Percentiles rank a stretch among this genome's conserved stretches.
Evolutionary conservation across 2,797 vertebrate genomes (phyloP).

Genomic region (Melanotaenia nigrans): DNA sequence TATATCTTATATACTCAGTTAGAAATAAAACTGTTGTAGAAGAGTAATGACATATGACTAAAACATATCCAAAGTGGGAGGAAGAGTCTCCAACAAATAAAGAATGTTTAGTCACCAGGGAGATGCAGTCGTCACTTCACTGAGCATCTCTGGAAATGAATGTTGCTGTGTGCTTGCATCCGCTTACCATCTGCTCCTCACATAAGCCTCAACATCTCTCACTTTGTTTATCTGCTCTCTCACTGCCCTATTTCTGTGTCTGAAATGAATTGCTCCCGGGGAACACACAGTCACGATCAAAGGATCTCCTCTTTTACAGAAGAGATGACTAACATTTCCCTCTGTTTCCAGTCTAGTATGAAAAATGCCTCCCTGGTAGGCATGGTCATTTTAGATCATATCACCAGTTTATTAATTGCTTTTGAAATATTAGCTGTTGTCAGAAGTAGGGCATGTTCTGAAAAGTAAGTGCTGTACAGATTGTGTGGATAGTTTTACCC

Average conservation of each 20-base stretch:
- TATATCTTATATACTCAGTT: neutral
- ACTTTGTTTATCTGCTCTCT: slow-evolving; percentile 25
- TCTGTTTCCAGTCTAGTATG: slow-evolving; percentile 21
- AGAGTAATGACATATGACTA: neutral
- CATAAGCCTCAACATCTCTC: slow-evolving; percentile 43
- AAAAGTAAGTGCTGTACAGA: neutral
- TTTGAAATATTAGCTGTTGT: neutral
- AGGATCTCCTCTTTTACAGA: slow-evolving; percentile 41
- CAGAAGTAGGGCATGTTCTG: slow-evolving; percentile 3
- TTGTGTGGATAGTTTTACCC: slow-evolving; percentile 6
- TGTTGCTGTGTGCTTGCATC: slow-evolving; percentile 49
- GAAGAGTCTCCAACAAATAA: slow-evolving; percentile 2
- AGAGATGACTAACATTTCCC: slow-evolving; percentile 20
- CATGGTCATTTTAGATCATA: slow-evolving; percentile 15
- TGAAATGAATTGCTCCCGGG: slow-evolving; percentile 46
- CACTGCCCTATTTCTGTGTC: slow-evolving; percentile 28
- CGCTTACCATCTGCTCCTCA: slow-evolving; percentile 63
- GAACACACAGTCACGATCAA: slow-evolving; percentile 45
- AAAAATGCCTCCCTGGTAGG: slow-evolving; percentile 16
- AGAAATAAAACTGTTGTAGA: neutral
- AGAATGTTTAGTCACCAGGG: slow-evolving; percentile 29
- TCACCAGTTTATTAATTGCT: slow-evolving; percentile 9
- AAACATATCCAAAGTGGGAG: neutral
- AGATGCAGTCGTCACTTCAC: slow-evolving; percentile 27
- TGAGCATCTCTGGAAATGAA: slow-evolving; percentile 44